Evolutionary conservation across 2,888 invertebrate genomes (phyloP), one percentile per base, ranked within the genome.

Genomic region (Desoria tigrina): DNA sequence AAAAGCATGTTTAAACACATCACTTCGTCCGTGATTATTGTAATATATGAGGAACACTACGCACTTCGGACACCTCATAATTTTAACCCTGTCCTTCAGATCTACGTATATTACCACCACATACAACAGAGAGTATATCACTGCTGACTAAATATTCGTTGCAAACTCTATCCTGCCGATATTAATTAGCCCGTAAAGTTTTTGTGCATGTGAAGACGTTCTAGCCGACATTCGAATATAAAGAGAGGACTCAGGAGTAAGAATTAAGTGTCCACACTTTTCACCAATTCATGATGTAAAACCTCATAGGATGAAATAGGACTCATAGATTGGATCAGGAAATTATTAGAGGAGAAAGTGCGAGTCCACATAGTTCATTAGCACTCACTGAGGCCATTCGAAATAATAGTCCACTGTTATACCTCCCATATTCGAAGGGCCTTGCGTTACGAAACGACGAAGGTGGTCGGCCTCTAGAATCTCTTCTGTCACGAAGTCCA

Each of bases 401-500:
- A 73, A 72, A 73, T 63, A 73, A 75, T 68, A 66, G 74, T 76
- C 74, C 76, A 72, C 71, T 67, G 69, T 63, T 74, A 74, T 76
- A 76, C 76, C 76, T 76, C 76, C 74, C 76, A 72, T 67, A 74
- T 66, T 72, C 76, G 73, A 71, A 73, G 69, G 71, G 66, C 63
- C 76, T 67, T 62, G 73, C 53, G 66, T 71, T 73, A 65, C 73
- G 70, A 62, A 67, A 70, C 42, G 64, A 39, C 18, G 65, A 56
- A 39, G 63, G 63, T 21, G 66, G 63, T 63, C 70, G 61, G 42
- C 67, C 67, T 62, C 75, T 69, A 60, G 67, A 32, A 28, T 71
- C 70, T 32, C 69, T 50, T 26, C 63, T 56, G 42, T 67, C 71
- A 39, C 68, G 58, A 56, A 68, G 66, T 32, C 87, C 83, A 39